Evolutionary conservation across 2,888 invertebrate genomes (phyloP), one percentile per base, ranked within the genome.

Genomic region (Pammene aurita): DNA sequence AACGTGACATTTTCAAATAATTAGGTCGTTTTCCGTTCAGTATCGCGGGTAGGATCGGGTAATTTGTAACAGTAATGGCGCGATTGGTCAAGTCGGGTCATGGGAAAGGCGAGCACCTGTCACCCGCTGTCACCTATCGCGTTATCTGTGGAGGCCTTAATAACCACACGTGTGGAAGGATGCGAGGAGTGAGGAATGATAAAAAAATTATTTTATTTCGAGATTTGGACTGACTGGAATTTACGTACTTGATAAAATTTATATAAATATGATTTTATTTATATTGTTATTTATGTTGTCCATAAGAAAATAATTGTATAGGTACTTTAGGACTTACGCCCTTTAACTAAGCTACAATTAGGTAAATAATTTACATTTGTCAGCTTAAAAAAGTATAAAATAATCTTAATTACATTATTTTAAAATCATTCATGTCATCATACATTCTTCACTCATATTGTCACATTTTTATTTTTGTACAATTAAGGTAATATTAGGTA

Each of bases 1-100:
- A 64, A 68, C 52, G 61, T 13, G 63, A 63, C 57, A 35, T 64
- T 58, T 75, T 77, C 72, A 73, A 75, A 77, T 78, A 86, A 86
- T 86, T 85, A 84, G 79, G 74, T 80, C 75, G 76, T 78, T 80
- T 81, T 76, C 73, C 73, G 67, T 73, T 75, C 76, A 81, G 83
- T 86, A 85, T 87, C 84, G 75, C 75, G 68, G 78, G 79, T 81
- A 74, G 78, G 74, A 86, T 85, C 84, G 76, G 78, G 85, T 83
- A 84, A 88, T 88, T 88, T 88, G 88, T 88, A 85, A 81, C 80
- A 78, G 80, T 84, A 84, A 86, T 85, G 84, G 80, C 73, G 79
- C 81, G 81, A 84, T 84, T 84, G 86, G 86, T 84, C 84, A 83
- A 78, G 70, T 34, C 79, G 81, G 84, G 83, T 83, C 84, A 85